Base-by-base conservation (phyloP, 1,140 invertebrate species). In the Homarus americanus region DNA sequence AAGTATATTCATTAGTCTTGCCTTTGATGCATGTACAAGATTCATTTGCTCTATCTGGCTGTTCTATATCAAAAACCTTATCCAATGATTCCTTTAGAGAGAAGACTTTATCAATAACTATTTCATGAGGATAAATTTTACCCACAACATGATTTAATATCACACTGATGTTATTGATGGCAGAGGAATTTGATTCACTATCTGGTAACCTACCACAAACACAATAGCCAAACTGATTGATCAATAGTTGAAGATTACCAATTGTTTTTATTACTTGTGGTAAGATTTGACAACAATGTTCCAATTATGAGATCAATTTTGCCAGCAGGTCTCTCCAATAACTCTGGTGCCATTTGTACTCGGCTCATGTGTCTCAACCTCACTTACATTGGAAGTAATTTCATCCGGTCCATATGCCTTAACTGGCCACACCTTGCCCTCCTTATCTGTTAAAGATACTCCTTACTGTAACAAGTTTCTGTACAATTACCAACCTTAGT, bases 291-390 rank as follows among this genome's bases (percentile, higher is more conserved):
- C 44, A 82, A 28, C 53, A 63, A 58, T 82, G 53, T 34, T 34
- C 80, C 80, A 58, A 66, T 32, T 32, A 82, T 17, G n/a, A 82
- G 63, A 66, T 82, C 78, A 44, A 44, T 80, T 12, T 80, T 40
- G n/a, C 78, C n/a, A 17, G 38, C 78, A 40, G 76, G 41, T 20
- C 2, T 79, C n/a, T 79, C 76, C 24, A 80, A 80, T 44, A 4
- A 1, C 24, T 12, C 38, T 80, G 38, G 15, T 40, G 32, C 44
- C 40, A 80, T 40, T 40, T 80, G 44, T 40, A 40, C 44, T 10
- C 44, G n/a, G 0, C n/a, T 32, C 78, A 40, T 41, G 15, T 12
- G 38, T 41, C 78, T 80, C 40, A 3, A 80, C 40, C 28, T 80
- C 20, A 44, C 40, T 40, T 20, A 44, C 7, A 34, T 0, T 49